These are phyloP conservation scores for Oophaga sylvatica DNA, from an alignment of 2,797 vertebrate genomes.

Conservation along the genomic window DNA sequence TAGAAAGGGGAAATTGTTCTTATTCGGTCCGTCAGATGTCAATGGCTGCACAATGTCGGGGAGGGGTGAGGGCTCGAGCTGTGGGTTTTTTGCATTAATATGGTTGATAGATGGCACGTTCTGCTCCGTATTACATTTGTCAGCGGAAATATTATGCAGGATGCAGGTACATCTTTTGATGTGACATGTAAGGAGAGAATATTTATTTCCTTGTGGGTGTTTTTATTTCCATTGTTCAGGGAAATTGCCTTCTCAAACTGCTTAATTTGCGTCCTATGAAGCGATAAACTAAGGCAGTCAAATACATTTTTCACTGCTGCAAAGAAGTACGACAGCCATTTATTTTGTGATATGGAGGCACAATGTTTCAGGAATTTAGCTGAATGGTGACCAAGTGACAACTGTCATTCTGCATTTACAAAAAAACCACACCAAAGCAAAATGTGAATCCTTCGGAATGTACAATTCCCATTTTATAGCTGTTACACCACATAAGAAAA, in stretches of 20 bases:
- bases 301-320: constrained; percentile 31
- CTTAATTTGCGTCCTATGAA: constrained; percentile 44
- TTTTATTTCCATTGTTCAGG: constrained; percentile 19
- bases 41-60: constrained; percentile 10
- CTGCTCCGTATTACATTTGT: neutral
- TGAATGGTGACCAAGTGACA: constrained; percentile 23
- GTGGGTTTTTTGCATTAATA: constrained; percentile 8
- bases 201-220: constrained; percentile 30
- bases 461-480: neutral
- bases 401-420: constrained; percentile 26
- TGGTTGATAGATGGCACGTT: neutral
- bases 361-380: neutral
- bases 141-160: neutral
- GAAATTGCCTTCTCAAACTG: constrained; percentile 30
- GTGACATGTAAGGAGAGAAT: constrained; percentile 6
- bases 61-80: neutral
- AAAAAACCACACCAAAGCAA: constrained; percentile 5
- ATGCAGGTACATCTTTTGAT: constrained; percentile 5
- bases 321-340: constrained; percentile 16
- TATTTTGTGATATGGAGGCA: constrained; percentile 30
- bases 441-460: neutral
- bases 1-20: constrained; percentile 49
- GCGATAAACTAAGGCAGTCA: constrained; percentile 37
- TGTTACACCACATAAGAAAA: neutral
- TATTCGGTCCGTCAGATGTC: constrained; percentile 44